These are phyloP conservation scores for Corvus hawaiiensis DNA, from an alignment of 2,113 vertebrate genomes.

Conservation along the genomic window DNA sequence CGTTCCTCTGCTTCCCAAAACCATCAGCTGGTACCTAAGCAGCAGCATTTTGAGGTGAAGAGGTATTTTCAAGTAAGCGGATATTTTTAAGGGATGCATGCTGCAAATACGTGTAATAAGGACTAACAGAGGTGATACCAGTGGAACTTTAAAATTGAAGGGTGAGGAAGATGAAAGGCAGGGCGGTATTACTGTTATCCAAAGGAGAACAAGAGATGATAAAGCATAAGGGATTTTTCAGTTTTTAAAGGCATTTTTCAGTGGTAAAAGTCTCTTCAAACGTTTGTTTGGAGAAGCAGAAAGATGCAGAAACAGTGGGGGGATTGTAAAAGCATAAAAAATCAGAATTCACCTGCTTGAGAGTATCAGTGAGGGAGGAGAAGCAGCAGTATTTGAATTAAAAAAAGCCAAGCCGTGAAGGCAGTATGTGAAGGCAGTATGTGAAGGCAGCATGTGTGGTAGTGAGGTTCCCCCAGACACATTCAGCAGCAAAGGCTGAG, in stretches of 20 bases:
- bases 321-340: background rate
- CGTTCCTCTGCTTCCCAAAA: background rate
- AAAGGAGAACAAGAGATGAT: background rate
- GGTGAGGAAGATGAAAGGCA: background rate
- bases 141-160: background rate
- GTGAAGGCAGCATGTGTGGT: background rate
- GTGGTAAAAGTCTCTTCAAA: background rate
- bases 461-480: background rate
- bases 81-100: background rate
- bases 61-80: background rate
- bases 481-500: background rate
- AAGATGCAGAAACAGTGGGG: background rate
- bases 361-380: background rate
- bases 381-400: background rate
- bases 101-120: background rate
- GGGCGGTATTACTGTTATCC: background rate
- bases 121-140: background rate
- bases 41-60: background rate
- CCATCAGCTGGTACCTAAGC: background rate
- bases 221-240: background rate
- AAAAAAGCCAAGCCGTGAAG: background rate
- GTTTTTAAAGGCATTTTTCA: background rate
- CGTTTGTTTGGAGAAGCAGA: background rate
- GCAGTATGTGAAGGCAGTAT: rapidly evolving
- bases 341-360: background rate